Evolutionary conservation across 2,888 invertebrate species (phyloP), one percentile per base, ranked within the genome.

Genomic region (Platycheirus rosarum): DNA sequence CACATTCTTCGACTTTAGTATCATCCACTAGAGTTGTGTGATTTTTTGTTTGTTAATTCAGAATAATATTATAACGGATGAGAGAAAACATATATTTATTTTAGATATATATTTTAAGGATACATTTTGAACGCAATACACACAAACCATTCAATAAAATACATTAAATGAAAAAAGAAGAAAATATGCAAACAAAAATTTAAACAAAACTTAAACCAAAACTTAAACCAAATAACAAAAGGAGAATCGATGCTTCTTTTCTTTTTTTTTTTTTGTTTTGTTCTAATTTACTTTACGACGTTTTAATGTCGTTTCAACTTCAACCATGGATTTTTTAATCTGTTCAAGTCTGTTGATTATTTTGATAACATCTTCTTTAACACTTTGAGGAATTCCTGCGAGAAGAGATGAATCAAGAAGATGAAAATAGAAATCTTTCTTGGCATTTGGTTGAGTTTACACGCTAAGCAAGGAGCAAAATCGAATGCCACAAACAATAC

Each of bases 1-100:
- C 80, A 77, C 71, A 73, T 49, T 82, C 82, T 68, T 77, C 82
- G 71, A 82, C 73, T 57, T 82, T 82, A 66, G 71, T 70, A 53
- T 62, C 73, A 77, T 82, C 77, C 77, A 49, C 82, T 82, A 57
- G 18, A 66, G 70, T 70, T 62, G 73, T 37, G 13, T n/a, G n/a
- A n/a, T 23, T 29, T 42, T 68, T 35, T 29, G 26, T 48, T 37
- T 57, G 53, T 63, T 49, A 44, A 29, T 55, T 71, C 40, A 20
- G 60, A 71, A 63, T 37, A 63, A 62, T n/a, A n/a, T n/a, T n/a
- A 14, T 14, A 57, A 14, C 26, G 60, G 29, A 63, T 68, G 55
- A 65, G 73, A 73, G 68, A 57, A 74, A 74, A 53, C 29, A 63
- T 68, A 13, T n/a, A n/a, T n/a, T n/a, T n/a, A n/a, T n/a, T n/a